Evolutionary conservation across 1,140 invertebrate genomes (phyloP), one percentile per base, ranked within the genome.

Genomic region (Drosophila subobscura): DNA sequence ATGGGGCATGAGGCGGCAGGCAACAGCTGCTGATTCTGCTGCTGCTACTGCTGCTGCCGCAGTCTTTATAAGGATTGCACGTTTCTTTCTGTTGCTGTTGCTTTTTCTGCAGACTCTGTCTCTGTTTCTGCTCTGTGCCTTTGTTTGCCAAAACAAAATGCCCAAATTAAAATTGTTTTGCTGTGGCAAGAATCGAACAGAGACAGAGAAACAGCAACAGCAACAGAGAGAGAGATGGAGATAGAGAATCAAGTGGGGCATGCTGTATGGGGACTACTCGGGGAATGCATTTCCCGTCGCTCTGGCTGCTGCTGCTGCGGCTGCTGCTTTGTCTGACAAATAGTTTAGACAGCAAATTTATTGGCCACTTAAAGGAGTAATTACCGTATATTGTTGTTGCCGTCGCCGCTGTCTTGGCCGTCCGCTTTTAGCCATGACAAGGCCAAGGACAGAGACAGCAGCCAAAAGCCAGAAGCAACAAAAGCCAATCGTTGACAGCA

Each of bases 291-390:
- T 85, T 81, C 63, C 81, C 77, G 81, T 80, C 67, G 55, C 33
- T 37, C 33, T 37, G 33, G 33, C 65, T 58, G 49, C 58, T 14
- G 33, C 65, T 37, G 16, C 56, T 57, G 74, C 70, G 6, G 29
- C 60, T 77, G 78, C 85, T 73, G 72, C 72, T 81, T 80, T 79
- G 86, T 86, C 77, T 90, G 89, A 90, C 89, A 90, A 90, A 90
- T 90, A 89, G 89, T 90, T 90, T 89, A 81, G 89, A 90, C 89
- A 90, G 89, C 89, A 85, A 90, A 90, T 90, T 90, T 90, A 90
- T 90, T 90, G 89, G 89, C 89, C 89, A 90, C 84, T 90, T 90
- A 90, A 85, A 90, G 83, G 83, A 88, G 83, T 89, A 89, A 89
- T 89, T 89, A 89, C 84, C 65, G 76, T 89, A 84, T 68, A 74